Percentiles rank a stretch among this genome's conserved stretches.
phyloP scores from a whole-genome alignment of 2,113 vertebrate species.

The Channa argus region DNA sequence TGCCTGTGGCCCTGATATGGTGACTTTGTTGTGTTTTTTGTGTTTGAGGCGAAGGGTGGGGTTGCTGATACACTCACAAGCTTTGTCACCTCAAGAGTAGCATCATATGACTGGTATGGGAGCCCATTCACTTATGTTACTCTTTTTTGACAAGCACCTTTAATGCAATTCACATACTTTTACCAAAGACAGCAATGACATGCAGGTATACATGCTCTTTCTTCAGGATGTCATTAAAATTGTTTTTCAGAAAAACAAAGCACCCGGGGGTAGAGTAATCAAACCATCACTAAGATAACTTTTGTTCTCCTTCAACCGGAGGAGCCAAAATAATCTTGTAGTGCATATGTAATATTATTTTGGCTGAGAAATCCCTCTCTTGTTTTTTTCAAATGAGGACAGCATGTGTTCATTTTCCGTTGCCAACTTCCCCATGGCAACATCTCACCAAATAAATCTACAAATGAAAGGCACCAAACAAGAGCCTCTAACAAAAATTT shows the following conservation, averaged over 20 bases:
- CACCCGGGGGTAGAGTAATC: slow-evolving; percentile 3
- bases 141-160: slow-evolving; percentile 20
- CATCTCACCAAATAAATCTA: slow-evolving; percentile 46
- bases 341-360: not conserved
- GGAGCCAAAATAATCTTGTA: slow-evolving; percentile 11
- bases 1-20: slow-evolving; percentile 88
- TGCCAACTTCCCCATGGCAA: slow-evolving; percentile 39
- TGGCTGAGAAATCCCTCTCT: not conserved
- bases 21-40: slow-evolving; percentile 69
- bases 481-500: slow-evolving; percentile 19
- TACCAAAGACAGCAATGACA: slow-evolving; percentile 2
- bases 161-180: slow-evolving; percentile 13
- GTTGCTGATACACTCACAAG: slow-evolving; percentile 4
- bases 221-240: slow-evolving; percentile 4
- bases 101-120: slow-evolving; percentile 49
- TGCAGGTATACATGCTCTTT: not conserved
- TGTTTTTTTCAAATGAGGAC: slow-evolving; percentile 42
- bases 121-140: slow-evolving; percentile 16
- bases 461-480: slow-evolving; percentile 44
- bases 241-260: no score
- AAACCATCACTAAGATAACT: slow-evolving; percentile 19
- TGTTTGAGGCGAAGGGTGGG: not conserved
- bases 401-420: slow-evolving; percentile 19
- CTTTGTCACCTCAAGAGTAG: slow-evolving; percentile 33
- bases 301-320: slow-evolving; percentile 18